A percentile compares a stretch with the other conserved stretches of the same genome.
Evolutionary conservation across 2,888 invertebrate genomes (phyloP).

Genomic region (Plebejus melissa): DNA sequence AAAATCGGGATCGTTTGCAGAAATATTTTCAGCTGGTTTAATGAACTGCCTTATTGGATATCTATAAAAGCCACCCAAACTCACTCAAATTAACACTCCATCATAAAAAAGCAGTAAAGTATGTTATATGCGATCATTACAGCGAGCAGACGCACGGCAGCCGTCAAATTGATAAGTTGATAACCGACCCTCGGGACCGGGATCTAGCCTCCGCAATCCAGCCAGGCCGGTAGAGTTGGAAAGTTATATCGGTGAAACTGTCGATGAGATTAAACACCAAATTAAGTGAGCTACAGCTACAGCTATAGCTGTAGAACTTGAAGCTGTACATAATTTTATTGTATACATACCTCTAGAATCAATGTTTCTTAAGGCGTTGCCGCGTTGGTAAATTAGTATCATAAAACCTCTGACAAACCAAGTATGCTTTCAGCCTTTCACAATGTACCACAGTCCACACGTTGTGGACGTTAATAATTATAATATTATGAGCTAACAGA

Average conservation of each 20-base stretch:
- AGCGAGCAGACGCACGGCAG: constrained; percentile 42
- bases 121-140: constrained; percentile 30
- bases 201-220: constrained; percentile 37
- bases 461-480: background rate
- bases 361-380: background rate
- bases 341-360: too few species aligned
- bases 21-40: background rate
- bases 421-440: background rate
- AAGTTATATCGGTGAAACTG: background rate
- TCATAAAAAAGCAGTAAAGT: constrained; percentile 29
- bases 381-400: background rate
- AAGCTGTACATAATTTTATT: too few species aligned
- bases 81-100: constrained; percentile 25
- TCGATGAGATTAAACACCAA: constrained; percentile 7
- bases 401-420: background rate
- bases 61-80: constrained; percentile 21
- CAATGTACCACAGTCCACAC: background rate
- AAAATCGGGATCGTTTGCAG: background rate
- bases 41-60: background rate
- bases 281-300: background rate
- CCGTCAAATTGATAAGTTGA: constrained; percentile 71
- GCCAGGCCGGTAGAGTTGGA: constrained; percentile 23
- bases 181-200: constrained; percentile 52
- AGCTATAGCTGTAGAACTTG: background rate
- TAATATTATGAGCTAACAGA: background rate